Conservation (phyloP, 2,888 invertebrate genomes). For the Megastigmus dorsalis region DNA sequence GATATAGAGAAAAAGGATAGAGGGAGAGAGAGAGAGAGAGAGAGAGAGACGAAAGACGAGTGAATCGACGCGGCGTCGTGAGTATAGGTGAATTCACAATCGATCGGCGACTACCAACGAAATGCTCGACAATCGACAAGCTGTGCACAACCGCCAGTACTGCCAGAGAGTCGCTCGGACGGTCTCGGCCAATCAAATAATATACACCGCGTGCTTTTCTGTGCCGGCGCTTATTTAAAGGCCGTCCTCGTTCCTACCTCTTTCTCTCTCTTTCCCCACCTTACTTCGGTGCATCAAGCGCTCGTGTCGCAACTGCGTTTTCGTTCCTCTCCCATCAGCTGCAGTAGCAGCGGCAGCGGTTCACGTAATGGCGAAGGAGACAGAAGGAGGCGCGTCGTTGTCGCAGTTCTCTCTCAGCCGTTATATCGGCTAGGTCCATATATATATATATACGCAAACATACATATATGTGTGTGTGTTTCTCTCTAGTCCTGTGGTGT, state of each 20-base stretch:
- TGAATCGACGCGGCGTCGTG: too few species aligned
- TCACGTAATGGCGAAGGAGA: too few species aligned
- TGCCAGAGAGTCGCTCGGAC: neutral
- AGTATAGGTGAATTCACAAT: too few species aligned
- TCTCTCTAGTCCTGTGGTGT: too few species aligned
- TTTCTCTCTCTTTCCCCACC: neutral
- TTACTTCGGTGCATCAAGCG: neutral
- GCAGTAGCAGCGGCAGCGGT: too few species aligned
- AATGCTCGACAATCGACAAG: neutral
- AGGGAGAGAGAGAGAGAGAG: too few species aligned
- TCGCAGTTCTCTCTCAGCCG: too few species aligned
- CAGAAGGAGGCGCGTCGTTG: too few species aligned
- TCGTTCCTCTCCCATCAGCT: neutral
- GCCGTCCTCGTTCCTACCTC: slow-evolving; percentile 34
- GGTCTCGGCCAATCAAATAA: slow-evolving; percentile 43
- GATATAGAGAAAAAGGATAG: too few species aligned
- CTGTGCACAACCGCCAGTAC: neutral
- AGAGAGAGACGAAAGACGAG: too few species aligned
- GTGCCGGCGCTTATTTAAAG: slow-evolving; percentile 49
- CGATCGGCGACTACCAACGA: too few species aligned
- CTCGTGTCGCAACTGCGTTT: slow-evolving; percentile 29
- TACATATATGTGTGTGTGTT: too few species aligned
- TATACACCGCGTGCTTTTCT: slow-evolving; percentile 22
- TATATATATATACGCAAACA: neutral
- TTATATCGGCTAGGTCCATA: neutral